A percentile compares a stretch with the other conserved stretches of the same genome.
Conservation (phyloP, 1,140 invertebrate genomes). For the Pogonognathellus flavescens region DNA sequence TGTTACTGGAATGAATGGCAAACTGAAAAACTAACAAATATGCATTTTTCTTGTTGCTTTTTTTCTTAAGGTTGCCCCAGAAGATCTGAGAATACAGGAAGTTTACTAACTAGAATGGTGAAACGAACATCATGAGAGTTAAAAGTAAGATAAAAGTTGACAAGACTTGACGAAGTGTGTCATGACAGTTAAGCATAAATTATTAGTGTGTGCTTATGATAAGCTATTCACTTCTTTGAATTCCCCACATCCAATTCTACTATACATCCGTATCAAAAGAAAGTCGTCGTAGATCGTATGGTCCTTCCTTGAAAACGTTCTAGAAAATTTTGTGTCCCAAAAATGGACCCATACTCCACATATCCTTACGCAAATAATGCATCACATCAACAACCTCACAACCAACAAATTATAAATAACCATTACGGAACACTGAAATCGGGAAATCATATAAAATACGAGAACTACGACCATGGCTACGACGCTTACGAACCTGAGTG, state of each 20-base stretch:
- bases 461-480: conserved; percentile 51
- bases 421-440: conserved; percentile 46
- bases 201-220: neutral
- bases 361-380: conserved; percentile 42
- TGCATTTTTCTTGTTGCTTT: neutral
- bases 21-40: conserved; percentile 29
- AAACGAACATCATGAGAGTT: conserved; percentile 28
- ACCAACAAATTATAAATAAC: conserved; percentile 57
- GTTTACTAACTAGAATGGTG: conserved; percentile 15
- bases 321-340: neutral
- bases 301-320: neutral
- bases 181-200: conserved; percentile 1
- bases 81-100: neutral
- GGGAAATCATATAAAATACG: conserved; percentile 46
- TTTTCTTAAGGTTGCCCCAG: neutral
- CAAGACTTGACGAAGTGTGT: conserved; percentile 11
- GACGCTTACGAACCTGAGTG: conserved; percentile 51
- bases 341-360: conserved; percentile 56
- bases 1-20: neutral
- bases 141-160: conserved; percentile 44
- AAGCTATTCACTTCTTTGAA: neutral
- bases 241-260: conserved; percentile 6
- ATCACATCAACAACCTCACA: conserved; percentile 45
- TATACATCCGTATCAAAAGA: neutral
- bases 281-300: neutral